Percentiles rank a stretch among this genome's conserved stretches.
Conservation (phyloP, 2,888 invertebrate species). For the Apodemia duryi region DNA sequence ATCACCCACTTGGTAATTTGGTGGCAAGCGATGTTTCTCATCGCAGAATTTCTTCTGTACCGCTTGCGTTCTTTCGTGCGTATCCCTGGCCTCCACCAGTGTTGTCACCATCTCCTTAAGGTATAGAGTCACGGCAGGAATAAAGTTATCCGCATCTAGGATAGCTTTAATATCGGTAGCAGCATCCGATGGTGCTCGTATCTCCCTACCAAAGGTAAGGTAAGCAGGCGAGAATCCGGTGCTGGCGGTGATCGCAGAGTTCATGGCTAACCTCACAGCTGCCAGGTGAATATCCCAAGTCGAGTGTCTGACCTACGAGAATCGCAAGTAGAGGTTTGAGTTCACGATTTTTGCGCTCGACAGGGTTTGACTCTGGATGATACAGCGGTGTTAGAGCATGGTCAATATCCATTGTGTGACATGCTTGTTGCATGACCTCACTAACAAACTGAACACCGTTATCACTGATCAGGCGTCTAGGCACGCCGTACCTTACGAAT, state of each 20-base stretch:
- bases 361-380: constrained; percentile 37
- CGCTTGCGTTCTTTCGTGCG: constrained; percentile 17
- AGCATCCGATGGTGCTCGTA: constrained; percentile 19
- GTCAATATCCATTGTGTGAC: constrained; percentile 22
- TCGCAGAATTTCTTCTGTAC: constrained; percentile 16
- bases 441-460: constrained; percentile 37
- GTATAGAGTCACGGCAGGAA: constrained; percentile 16
- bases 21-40: not conserved
- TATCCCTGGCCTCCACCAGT: constrained; percentile 17
- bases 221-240: constrained; percentile 24
- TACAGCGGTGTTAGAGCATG: constrained; percentile 28
- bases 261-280: constrained; percentile 27
- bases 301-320: constrained; percentile 27
- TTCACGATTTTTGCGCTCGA: constrained; percentile 39
- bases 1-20: constrained; percentile 19
- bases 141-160: constrained; percentile 16
- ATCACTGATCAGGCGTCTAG: constrained; percentile 41
- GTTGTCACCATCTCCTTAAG: not conserved
- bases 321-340: constrained; percentile 38
- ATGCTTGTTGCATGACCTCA: constrained; percentile 31
- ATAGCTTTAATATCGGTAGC: constrained; percentile 15
- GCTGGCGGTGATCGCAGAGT: constrained; percentile 21
- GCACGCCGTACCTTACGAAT: constrained; percentile 39
- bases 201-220: constrained; percentile 27
- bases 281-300: constrained; percentile 22